Evolutionary conservation across 2,113 vertebrate genomes (phyloP).

Genomic region (Cheilinus undulatus): DNA sequence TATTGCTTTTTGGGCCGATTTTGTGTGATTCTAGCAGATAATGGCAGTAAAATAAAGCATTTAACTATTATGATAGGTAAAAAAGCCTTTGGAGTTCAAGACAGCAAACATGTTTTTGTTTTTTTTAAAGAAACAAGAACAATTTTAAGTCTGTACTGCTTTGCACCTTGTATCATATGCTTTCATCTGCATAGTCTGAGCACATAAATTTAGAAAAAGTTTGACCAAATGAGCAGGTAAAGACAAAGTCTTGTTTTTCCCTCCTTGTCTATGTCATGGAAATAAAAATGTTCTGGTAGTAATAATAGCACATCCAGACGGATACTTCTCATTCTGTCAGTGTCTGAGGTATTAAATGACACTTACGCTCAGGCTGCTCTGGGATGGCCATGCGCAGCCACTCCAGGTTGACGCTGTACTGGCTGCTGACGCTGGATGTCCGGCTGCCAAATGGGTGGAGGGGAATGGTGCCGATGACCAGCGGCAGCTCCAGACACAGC

Average conservation of each 20-base stretch:
- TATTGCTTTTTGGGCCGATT: too few species aligned
- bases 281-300: neutral
- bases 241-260: neutral
- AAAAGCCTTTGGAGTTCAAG: neutral
- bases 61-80: neutral
- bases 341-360: neutral
- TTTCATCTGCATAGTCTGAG: neutral
- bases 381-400: conserved; percentile 89
- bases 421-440: conserved; percentile 93
- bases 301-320: neutral
- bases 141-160: conserved; percentile 15
- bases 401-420: conserved; percentile 89
- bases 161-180: neutral
- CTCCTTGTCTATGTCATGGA: neutral
- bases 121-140: neutral
- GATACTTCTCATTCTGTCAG: neutral
- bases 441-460: conserved; percentile 92
- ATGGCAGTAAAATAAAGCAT: neutral
- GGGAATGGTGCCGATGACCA: conserved; percentile 95
- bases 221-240: neutral
- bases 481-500: conserved; percentile 92
- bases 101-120: neutral
- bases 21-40: neutral
- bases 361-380: conserved; percentile 91
- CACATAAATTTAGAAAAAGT: neutral